Percentiles rank a stretch among this genome's conserved stretches.
Conservation (phyloP, 2,797 vertebrate species). For the Pogoniulus pusillus region DNA sequence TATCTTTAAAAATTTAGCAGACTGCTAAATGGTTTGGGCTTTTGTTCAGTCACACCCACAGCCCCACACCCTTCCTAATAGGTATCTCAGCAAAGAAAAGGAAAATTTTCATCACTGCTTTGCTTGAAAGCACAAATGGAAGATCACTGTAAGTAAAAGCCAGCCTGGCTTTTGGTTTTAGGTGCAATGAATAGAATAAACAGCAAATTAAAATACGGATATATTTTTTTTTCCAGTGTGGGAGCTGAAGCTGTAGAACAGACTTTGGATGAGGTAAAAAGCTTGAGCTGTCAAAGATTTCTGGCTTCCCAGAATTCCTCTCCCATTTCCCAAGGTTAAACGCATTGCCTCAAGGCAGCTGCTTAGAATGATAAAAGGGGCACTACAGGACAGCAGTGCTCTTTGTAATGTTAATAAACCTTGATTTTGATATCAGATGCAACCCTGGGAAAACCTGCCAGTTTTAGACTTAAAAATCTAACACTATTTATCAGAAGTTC, state of each 20-base stretch:
- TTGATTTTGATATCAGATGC: slow-evolving; percentile 79
- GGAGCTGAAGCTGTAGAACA: slow-evolving; percentile 55
- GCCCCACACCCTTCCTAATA: background rate
- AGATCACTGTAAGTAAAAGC: slow-evolving; percentile 55
- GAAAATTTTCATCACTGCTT: background rate
- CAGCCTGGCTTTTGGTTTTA: slow-evolving; percentile 39
- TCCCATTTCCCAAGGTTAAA: slow-evolving; percentile 85
- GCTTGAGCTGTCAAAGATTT: slow-evolving; percentile 72
- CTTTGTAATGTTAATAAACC: slow-evolving; percentile 86
- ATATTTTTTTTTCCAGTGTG: background rate
- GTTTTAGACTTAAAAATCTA: slow-evolving; percentile 69
- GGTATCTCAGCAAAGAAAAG: slow-evolving; percentile 14
- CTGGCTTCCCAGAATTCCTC: slow-evolving; percentile 75
- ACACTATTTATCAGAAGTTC: slow-evolving; percentile 74
- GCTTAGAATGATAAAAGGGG: slow-evolving; percentile 82
- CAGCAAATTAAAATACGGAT: slow-evolving; percentile 67
- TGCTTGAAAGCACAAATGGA: slow-evolving; percentile 47
- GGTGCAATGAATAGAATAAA: slow-evolving; percentile 66
- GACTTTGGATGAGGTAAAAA: slow-evolving; percentile 71
- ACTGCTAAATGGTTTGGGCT: background rate
- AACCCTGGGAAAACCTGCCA: slow-evolving; percentile 78
- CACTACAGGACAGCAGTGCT: slow-evolving; percentile 76
- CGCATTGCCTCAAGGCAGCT: slow-evolving; percentile 77
- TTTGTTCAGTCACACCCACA: background rate
- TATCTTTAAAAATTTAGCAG: slow-evolving; percentile 11